Evolutionary conservation across 2,113 vertebrate species (phyloP).

Genomic region (Sylvietta virens): DNA sequence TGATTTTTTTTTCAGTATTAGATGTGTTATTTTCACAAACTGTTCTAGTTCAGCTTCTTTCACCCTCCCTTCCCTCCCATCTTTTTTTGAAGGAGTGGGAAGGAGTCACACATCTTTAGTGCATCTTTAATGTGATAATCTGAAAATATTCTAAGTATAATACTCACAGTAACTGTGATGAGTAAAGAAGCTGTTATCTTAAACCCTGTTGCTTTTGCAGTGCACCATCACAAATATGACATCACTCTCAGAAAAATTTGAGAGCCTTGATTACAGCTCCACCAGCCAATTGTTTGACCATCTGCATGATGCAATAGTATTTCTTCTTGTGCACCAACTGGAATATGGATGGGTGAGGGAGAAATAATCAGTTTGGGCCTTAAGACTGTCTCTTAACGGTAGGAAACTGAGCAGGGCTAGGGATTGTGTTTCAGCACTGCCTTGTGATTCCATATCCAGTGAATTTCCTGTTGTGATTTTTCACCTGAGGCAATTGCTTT

Average conservation of each 20-base stretch:
- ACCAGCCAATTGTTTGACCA: neutral
- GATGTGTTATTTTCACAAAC: neutral
- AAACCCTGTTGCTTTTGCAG: neutral
- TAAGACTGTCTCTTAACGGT: neutral
- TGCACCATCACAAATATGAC: neutral
- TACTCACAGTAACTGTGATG: neutral
- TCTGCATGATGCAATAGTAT: neutral
- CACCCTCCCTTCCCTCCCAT: neutral
- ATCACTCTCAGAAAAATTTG: neutral
- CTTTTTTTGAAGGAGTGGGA: neutral
- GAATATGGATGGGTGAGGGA: neutral
- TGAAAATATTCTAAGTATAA: slow-evolving; percentile 20
- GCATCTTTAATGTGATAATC: neutral
- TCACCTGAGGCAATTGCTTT: neutral
- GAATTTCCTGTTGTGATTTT: neutral
- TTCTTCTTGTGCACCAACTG: neutral
- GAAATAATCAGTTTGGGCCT: neutral
- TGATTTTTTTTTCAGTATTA: slow-evolving; percentile 2
- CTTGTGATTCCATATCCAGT: neutral
- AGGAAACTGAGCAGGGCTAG: neutral
- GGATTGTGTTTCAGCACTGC: neutral
- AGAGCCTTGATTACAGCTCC: neutral
- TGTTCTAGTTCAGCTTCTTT: neutral
- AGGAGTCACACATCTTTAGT: neutral
- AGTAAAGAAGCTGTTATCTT: neutral